Base-by-base conservation (phyloP, 2,888 invertebrate species). In the Thalpophila matura region DNA sequence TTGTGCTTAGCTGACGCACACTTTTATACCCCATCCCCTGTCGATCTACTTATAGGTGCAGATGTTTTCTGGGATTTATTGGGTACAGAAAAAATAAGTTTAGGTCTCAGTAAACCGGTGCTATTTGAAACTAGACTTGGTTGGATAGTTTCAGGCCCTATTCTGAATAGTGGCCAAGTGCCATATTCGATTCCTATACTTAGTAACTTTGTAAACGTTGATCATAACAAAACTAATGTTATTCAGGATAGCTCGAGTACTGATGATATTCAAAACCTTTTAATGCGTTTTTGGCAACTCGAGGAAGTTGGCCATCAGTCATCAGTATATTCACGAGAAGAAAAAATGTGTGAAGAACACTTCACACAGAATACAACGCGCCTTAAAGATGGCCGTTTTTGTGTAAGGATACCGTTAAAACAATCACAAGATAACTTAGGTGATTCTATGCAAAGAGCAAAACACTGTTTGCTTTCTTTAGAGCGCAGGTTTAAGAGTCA, bases 221-320 rank as follows among this genome's bases (percentile, higher is more conserved):
- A 14, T 43, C 3, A 9, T 22, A 5, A 4, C 3, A 10, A 26
- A 16, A 14, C n/a, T 27, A 37, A 18, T 40, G 14, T 7, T 47
- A 16, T 3, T 16, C 22, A 6, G 18, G n/a, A 9, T 16, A 38
- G 7, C 18, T 33, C 18, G 10, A 22, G 5, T 45, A 27, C n/a
- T 37, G 58, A 43, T n/a, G n/a, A n/a, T n/a, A n/a, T n/a, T n/a
- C n/a, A 50, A 50, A 50, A 24, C 50, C 50, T 18, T 26, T 27
- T 72, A 18, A 55, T 49, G 51, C 60, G 58, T 1, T 72, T 72
- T 58, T 67, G 67, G 67, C 50, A 59, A 6, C 56, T 72, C 5
- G 73, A 73, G 26, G 69, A 69, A 45, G 59, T 73, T 33, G 9
- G 54, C 43, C 42, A 29, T n/a, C n/a, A n/a, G n/a, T n/a, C n/a